Conservation (phyloP, 2,888 invertebrate genomes). For the Microchrysa polita region DNA sequence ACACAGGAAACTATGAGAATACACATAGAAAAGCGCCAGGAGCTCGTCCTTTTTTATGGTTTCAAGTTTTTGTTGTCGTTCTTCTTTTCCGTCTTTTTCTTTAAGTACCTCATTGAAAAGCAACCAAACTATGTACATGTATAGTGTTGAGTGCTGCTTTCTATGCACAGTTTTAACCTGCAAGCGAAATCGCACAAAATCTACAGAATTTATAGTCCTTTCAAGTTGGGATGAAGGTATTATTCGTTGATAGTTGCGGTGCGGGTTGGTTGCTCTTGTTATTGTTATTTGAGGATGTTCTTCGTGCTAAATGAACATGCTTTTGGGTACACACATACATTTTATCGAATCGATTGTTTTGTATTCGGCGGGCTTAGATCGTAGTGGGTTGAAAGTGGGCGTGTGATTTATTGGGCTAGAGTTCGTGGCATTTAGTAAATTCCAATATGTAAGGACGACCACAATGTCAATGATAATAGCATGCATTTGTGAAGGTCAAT, state of each 20-base stretch:
- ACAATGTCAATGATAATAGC: no score
- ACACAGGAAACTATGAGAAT: background rate
- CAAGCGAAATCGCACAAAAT: background rate
- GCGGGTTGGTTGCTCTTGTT: no score
- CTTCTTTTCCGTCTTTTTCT: slow-evolving; percentile 7
- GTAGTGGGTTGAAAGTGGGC: no score
- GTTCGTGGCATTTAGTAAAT: no score
- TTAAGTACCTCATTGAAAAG: slow-evolving; percentile 25
- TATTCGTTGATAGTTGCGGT: background rate
- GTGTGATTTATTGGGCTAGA: no score
- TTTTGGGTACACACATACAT: no score
- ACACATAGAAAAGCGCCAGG: background rate
- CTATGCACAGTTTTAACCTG: background rate
- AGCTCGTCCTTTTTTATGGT: background rate
- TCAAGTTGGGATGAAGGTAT: background rate
- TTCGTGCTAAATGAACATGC: no score
- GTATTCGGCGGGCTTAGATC: no score
- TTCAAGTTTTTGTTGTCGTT: slow-evolving; percentile 8
- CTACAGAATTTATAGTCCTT: background rate
- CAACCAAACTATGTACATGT: slow-evolving; percentile 14
- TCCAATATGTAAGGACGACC: no score
- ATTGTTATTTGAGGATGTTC: no score
- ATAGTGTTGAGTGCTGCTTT: background rate
- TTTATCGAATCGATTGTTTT: no score
- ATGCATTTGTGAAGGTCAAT: no score